Conservation (phyloP, 2,113 vertebrate species). For the Microcebus lehilahytsara region DNA sequence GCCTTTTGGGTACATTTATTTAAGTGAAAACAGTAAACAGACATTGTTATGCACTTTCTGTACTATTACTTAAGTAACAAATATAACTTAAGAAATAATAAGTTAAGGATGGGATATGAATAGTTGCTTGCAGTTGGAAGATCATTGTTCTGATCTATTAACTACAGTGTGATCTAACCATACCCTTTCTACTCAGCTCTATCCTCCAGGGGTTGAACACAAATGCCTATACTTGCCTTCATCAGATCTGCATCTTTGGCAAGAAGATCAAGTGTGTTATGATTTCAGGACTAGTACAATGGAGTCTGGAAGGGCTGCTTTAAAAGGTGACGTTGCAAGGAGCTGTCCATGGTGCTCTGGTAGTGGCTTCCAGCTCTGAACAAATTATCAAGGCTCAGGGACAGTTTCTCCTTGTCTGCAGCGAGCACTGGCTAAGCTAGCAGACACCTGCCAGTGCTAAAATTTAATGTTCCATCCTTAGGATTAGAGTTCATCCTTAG, state of each 20-base stretch:
- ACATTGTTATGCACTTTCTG: background rate
- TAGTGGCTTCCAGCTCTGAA: background rate
- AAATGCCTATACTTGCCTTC: background rate
- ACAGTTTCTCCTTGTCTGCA: background rate
- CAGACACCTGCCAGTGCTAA: background rate
- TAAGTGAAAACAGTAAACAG: background rate
- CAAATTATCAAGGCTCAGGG: background rate
- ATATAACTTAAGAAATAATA: background rate
- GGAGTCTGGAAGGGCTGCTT: background rate
- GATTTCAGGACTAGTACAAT: background rate
- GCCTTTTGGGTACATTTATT: background rate
- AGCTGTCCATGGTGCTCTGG: background rate
- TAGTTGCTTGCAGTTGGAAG: background rate
- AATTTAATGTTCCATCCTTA: background rate
- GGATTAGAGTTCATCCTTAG: background rate
- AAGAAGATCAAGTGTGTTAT: background rate
- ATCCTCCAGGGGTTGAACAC: too few species aligned
- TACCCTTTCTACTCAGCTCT: fast-evolving
- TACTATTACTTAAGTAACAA: background rate
- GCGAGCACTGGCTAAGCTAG: background rate
- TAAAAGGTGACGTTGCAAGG: background rate
- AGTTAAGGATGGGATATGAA: background rate
- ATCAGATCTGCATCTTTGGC: background rate
- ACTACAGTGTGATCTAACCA: too few species aligned
- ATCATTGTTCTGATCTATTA: too few species aligned